Percentiles rank a stretch among this genome's conserved stretches.
Conservation (phyloP, 2,113 vertebrate species). For the Microtus pennsylvanicus region DNA sequence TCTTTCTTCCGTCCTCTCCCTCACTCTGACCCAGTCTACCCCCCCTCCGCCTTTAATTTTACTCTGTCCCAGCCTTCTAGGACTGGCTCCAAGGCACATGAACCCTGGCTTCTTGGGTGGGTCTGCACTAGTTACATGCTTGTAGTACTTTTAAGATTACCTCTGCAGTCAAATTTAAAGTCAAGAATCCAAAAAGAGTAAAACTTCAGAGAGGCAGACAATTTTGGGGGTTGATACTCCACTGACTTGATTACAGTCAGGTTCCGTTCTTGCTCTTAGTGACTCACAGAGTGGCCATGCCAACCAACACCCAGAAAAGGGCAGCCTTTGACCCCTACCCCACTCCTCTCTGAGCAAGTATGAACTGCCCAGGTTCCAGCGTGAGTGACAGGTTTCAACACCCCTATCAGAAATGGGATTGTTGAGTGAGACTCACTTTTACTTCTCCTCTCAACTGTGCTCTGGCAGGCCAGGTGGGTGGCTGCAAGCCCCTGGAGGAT, state of each 20-base stretch:
- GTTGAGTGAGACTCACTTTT: neutral
- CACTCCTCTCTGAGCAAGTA: neutral
- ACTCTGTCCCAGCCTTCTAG: neutral
- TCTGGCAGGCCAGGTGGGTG: neutral
- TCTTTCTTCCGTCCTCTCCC: accelerated
- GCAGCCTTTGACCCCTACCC: neutral
- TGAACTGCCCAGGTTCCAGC: accelerated
- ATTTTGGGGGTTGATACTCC: accelerated
- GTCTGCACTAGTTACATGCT: too few relatives aligned
- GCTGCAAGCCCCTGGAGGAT: too few relatives aligned
- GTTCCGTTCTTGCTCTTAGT: accelerated
- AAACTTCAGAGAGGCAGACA: neutral
- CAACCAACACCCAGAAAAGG: neutral
- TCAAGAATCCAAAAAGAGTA: neutral
- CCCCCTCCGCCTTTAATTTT: neutral
- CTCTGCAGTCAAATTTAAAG: neutral
- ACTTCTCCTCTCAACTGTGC: neutral
- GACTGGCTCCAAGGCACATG: neutral
- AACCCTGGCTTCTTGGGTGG: neutral
- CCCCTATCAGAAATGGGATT: neutral
- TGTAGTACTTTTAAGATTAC: constrained; percentile 12
- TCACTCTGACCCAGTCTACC: neutral
- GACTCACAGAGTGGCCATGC: neutral
- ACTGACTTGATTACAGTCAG: neutral
- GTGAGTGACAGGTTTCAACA: neutral